Conservation (phyloP, 2,888 invertebrate species). For the Linnaemya vulpina region DNA sequence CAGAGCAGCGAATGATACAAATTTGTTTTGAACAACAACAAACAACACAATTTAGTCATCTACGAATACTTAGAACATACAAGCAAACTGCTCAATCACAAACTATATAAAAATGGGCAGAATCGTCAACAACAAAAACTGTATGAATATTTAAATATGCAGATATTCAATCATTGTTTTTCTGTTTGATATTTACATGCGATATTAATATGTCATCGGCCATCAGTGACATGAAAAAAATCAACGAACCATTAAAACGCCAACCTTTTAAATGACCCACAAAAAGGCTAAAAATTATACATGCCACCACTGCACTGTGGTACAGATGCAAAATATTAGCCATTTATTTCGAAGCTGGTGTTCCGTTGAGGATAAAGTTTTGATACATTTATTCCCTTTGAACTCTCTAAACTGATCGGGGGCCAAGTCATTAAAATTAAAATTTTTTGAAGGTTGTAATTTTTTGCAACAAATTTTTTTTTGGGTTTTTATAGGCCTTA, state of each 20-base stretch:
- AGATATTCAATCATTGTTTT: conserved; percentile 8
- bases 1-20: neutral
- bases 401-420: too few species aligned
- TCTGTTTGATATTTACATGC: neutral
- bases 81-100: neutral
- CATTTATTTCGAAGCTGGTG: too few species aligned
- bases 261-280: neutral
- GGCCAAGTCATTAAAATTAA: too few species aligned
- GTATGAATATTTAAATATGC: conserved; percentile 28
- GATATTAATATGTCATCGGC: neutral
- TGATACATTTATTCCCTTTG: too few species aligned
- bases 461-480: too few species aligned
- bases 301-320: too few species aligned
- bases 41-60: neutral
- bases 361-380: too few species aligned
- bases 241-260: conserved; percentile 4
- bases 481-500: too few species aligned
- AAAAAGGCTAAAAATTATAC: neutral
- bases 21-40: neutral
- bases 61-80: neutral
- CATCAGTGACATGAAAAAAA: conserved; percentile 7
- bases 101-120: neutral
- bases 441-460: too few species aligned
- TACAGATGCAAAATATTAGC: too few species aligned
- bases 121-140: neutral